Evolutionary conservation across 2,888 invertebrate species (phyloP).

Genomic region (Metacarcinus magister): DNA sequence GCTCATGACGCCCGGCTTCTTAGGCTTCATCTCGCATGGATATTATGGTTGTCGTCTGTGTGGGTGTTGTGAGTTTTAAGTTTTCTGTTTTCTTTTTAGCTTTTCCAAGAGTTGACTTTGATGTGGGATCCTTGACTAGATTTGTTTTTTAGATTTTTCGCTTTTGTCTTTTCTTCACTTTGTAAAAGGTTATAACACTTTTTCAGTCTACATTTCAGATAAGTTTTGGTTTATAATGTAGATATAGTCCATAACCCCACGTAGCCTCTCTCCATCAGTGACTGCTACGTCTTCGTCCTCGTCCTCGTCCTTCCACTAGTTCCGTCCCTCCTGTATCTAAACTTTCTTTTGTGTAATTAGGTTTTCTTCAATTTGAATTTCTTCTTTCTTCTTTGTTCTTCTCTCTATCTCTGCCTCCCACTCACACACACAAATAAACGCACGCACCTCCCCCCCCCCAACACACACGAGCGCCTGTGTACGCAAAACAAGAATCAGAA

Average conservation of each 20-base stretch:
- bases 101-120: background rate
- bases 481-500: background rate
- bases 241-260: background rate
- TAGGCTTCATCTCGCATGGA: background rate
- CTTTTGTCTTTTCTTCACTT: background rate
- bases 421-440: background rate
- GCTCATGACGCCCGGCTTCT: background rate
- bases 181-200: background rate
- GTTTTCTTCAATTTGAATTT: background rate
- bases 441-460: background rate
- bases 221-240: background rate
- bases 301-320: background rate
- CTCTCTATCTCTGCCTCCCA: constrained; percentile 8
- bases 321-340: background rate
- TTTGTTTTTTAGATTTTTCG: background rate
- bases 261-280: background rate
- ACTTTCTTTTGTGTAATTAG: constrained; percentile 19
- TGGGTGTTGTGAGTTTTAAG: background rate
- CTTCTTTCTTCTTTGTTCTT: background rate
- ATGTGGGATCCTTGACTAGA: background rate
- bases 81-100: background rate
- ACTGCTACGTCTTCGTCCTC: background rate
- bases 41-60: background rate
- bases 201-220: background rate
- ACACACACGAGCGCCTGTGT: background rate